Base-by-base conservation (phyloP, 1,140 invertebrate genomes). In the Gryon sp. region DNA sequence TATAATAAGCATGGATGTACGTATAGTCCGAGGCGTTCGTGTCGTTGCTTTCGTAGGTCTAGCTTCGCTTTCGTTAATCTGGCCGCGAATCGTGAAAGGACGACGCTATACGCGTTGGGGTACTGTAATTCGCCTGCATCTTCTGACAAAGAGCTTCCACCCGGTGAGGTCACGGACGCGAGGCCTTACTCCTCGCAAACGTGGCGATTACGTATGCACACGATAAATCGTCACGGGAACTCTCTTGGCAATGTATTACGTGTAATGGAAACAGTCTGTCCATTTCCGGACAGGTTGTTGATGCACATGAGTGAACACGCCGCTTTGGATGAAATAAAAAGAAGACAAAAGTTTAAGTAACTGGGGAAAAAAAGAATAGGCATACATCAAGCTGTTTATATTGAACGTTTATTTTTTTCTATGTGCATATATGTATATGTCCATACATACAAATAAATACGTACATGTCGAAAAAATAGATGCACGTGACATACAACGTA, bases 221-320 rank as follows among this genome's bases (percentile, higher is more conserved):
- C 70, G 36, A 57, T 30, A 75, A 69, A 75, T 72, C 48, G 65
- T 70, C 63, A 69, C 73, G 65, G 53, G 52, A 70, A 57, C 19
- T 77, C 43, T 76, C 41, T 62, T 72, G 60, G 45, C 52, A 62
- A 46, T 46, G 50, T 72, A 65, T 72, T 76, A 70, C 72, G 73
- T 59, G 34, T 66, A 77, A 73, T 79, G 43, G 68, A 78, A 68
- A 75, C 63, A 68, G 59, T 76, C 69, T 24, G 22, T 24, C 22
- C 22, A 80, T 82, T 85, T 84, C 81, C 78, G 75, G 82, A 63
- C 70, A 53, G 77, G 52, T 75, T 80, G 60, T 72, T 80, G 80
- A 83, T 83, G 80, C 84, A 82, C 82, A 82, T 72, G 76, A 78
- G 75, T 62, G 75, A 81, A 5, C 63, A 72, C 65, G 43, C 12